Evolutionary conservation across 2,888 invertebrate genomes (phyloP), one percentile per base, ranked within the genome.

Genomic region (Eremobia ochroleuca): DNA sequence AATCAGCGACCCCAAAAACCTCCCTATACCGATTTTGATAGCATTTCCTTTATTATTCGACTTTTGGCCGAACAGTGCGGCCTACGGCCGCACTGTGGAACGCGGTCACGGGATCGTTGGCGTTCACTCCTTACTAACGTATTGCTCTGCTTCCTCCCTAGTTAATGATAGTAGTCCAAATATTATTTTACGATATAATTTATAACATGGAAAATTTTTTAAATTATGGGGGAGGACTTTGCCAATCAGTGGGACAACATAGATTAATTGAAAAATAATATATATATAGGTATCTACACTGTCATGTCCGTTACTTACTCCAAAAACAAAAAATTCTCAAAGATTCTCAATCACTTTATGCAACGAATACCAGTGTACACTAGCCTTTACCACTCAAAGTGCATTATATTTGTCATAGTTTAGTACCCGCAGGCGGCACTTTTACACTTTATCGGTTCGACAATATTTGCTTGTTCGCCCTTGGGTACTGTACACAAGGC

Each of bases 391-490:
- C 70, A 73, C 85, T 81, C 82, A 81, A 87, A 88, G 87, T 87
- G 88, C 88, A 88, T 88, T 88, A 83, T 90, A 92, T 92, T 93
- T 93, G 93, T 91, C 89, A 91, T 92, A 92, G 88, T 89, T 92
- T 89, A 91, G 89, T 90, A 78, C 91, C 86, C 87, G 74, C 74
- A 73, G 90, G 89, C 94, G 94, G 94, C 87, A 86, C 92, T 92
- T 93, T 91, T 89, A 90, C 91, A 82, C 84, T 90, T 94, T 94
- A 94, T 94, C 94, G 88, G 77, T 90, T 55, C 52, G 85, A 90
- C 91, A 94, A 94, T 94, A 94, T 94, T 94, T 92, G 90, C 90
- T 84, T 75, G 61, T 87, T 89, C 86, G 81, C 83, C 86, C 86
- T 75, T 61, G n/a, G n/a, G n/a, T n/a, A 78, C 74, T 75, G 85